Conservation (phyloP, 2,797 vertebrate species). For the Fistularia commersonii region DNA sequence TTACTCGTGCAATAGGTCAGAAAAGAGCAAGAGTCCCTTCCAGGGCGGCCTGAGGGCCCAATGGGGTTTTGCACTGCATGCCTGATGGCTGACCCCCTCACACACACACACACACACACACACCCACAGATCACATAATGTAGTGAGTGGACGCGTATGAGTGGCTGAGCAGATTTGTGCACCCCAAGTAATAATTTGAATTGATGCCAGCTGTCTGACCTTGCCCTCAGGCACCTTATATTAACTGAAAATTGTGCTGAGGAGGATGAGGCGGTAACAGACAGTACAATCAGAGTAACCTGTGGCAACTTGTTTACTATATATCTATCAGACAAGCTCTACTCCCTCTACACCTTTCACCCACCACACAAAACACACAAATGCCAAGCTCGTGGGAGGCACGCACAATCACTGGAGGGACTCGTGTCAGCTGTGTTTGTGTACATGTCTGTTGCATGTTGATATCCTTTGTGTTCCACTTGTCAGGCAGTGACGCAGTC, state of each 20-base stretch:
- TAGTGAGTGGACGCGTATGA: no score
- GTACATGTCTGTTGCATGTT: conserved; percentile 36
- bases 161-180: conserved; percentile 19
- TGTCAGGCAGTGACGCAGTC: conserved; percentile 32
- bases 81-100: conserved; percentile 41
- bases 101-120: not conserved
- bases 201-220: conserved; percentile 41
- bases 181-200: conserved; percentile 29
- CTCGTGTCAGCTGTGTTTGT: conserved; percentile 42
- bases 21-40: conserved; percentile 76
- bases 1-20: conserved; percentile 76
- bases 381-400: conserved; percentile 18
- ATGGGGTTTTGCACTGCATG: conserved; percentile 53
- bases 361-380: conserved; percentile 18
- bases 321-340: conserved; percentile 25
- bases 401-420: conserved; percentile 2
- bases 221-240: conserved; percentile 27
- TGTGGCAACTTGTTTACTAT: conserved; percentile 43
- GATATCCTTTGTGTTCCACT: conserved; percentile 45
- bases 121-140: conserved; percentile 7
- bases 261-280: not conserved
- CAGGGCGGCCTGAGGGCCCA: conserved; percentile 57
- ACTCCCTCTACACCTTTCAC: not conserved
- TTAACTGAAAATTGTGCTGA: conserved; percentile 45
- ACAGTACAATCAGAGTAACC: conserved; percentile 3